Evolutionary conservation across 1,140 invertebrate species (phyloP).

Genomic region (Drosophila jambulina): DNA sequence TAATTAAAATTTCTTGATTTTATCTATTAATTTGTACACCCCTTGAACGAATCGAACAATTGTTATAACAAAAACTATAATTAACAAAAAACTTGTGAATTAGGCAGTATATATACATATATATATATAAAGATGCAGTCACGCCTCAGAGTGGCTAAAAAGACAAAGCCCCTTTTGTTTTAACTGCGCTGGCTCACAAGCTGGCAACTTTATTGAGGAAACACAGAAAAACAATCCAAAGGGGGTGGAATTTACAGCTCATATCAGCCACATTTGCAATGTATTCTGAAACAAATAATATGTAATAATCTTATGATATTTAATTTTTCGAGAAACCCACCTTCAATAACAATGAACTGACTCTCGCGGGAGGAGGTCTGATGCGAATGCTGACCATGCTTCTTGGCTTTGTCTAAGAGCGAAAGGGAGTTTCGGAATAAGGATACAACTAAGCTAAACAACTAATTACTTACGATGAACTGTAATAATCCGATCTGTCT

Average conservation of each 20-base stretch:
- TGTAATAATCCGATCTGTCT: constrained; percentile 87
- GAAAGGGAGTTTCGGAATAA: neutral
- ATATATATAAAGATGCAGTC: constrained; percentile 51
- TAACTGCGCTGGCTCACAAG: constrained; percentile 26
- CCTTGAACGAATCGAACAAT: constrained; percentile 33
- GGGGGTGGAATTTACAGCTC: neutral
- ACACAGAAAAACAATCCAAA: constrained; percentile 49
- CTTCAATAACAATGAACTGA: constrained; percentile 81
- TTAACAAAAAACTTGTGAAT: constrained; percentile 43
- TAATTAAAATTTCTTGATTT: constrained; percentile 40
- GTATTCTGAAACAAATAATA: constrained; percentile 51
- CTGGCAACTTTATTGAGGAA: constrained; percentile 59
- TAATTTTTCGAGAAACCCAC: constrained; percentile 4
- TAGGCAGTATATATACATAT: constrained; percentile 31
- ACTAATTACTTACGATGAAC: constrained; percentile 85
- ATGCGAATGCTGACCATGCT: constrained; percentile 70
- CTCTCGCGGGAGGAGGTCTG: constrained; percentile 71
- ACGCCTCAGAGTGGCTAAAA: constrained; percentile 57
- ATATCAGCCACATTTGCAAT: constrained; percentile 37
- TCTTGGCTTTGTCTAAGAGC: constrained; percentile 74
- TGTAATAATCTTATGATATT: neutral
- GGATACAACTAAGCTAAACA: neutral
- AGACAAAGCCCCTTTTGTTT: constrained; percentile 44
- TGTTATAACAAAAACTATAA: constrained; percentile 38
- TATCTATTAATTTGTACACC: constrained; percentile 20